A percentile compares a stretch with the other conserved stretches of the same genome.
Conservation (phyloP, 1,140 invertebrate genomes). For the Heterodera carotae region DNA sequence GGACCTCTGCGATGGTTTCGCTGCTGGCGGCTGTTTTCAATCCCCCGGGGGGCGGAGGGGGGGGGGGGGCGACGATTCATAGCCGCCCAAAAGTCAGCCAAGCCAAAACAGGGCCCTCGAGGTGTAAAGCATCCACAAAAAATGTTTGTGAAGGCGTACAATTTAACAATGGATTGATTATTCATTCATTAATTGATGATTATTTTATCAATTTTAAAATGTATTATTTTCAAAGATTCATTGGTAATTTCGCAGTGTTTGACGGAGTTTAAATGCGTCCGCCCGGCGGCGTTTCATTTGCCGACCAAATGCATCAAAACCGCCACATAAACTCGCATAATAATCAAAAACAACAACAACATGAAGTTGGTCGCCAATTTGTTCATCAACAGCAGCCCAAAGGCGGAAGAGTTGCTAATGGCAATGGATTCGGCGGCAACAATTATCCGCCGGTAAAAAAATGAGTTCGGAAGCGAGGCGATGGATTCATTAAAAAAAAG, state of each 20-base stretch:
- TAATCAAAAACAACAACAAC: neutral
- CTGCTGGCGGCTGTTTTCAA: too few relatives aligned
- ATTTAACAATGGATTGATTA: too few relatives aligned
- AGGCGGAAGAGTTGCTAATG: neutral
- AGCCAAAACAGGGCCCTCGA: neutral
- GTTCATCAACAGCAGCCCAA: neutral
- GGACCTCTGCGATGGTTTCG: too few relatives aligned
- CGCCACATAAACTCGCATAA: neutral
- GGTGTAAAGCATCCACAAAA: too few relatives aligned
- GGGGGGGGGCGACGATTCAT: neutral
- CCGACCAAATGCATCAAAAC: neutral
- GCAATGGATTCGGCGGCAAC: neutral
- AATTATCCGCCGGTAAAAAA: neutral
- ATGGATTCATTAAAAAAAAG: too few relatives aligned
- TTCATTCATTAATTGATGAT: too few relatives aligned
- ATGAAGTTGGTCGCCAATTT: neutral
- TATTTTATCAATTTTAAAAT: neutral
- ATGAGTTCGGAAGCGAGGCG: too few relatives aligned
- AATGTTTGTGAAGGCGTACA: too few relatives aligned
- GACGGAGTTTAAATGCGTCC: conserved; percentile 1
- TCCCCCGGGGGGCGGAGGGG: neutral
- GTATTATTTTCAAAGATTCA: neutral
- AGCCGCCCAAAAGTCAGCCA: neutral
- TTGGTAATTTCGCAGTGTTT: neutral
- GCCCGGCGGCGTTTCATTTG: conserved; percentile 3